A percentile compares a stretch with the other conserved stretches of the same genome.
phyloP scores from a whole-genome alignment of 1,140 invertebrate species.

The Solenopsis invicta region DNA sequence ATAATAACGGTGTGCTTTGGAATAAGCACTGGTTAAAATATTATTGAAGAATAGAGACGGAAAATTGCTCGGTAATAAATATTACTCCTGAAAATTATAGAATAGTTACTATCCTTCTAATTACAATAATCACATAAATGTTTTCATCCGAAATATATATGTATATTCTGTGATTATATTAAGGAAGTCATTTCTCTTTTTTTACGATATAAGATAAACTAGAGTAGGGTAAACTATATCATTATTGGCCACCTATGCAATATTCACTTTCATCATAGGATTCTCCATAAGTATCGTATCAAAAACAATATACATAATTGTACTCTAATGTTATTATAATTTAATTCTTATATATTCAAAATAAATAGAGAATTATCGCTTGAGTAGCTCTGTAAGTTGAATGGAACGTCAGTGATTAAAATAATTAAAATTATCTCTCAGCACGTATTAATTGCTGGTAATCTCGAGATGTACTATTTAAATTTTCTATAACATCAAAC shows the following conservation, averaged over 20 bases:
- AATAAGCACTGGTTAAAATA: constrained; percentile 56
- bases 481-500: constrained; percentile 11
- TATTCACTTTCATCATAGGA: constrained; percentile 27
- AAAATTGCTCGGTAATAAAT: constrained; percentile 73
- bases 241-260: constrained; percentile 45
- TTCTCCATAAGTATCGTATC: neutral
- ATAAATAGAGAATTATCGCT: neutral
- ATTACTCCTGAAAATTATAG: constrained; percentile 65
- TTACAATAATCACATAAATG: constrained; percentile 61
- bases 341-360: constrained; percentile 4
- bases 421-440: constrained; percentile 13
- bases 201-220: constrained; percentile 43
- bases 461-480: neutral
- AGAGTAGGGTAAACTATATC: constrained; percentile 44
- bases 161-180: constrained; percentile 75
- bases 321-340: constrained; percentile 30
- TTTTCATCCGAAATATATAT: constrained; percentile 74
- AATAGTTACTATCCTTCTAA: constrained; percentile 61
- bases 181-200: constrained; percentile 50
- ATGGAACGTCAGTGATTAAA: neutral
- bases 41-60: constrained; percentile 26
- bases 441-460: neutral
- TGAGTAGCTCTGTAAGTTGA: constrained; percentile 1
- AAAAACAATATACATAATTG: constrained; percentile 3
- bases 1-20: constrained; percentile 46